A percentile compares a stretch with the other conserved stretches of the same genome.
These are phyloP conservation scores for Drosophila rubida DNA, from an alignment of 2,888 invertebrate species.

Conservation along the genomic window DNA sequence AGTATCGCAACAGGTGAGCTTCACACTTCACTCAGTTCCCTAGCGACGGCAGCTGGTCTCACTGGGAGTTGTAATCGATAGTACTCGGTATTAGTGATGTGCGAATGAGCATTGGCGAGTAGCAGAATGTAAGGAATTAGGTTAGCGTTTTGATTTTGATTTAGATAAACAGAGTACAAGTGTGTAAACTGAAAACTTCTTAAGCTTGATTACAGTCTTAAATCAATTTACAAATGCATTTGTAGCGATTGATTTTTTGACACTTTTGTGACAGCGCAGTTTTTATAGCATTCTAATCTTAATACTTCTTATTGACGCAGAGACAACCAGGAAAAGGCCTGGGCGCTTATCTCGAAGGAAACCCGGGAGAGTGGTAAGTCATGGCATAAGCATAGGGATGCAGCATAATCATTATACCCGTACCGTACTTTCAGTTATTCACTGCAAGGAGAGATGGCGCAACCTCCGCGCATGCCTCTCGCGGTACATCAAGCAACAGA, in stretches of 20 bases:
- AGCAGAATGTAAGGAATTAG: too few relatives aligned
- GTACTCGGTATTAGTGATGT: not conserved
- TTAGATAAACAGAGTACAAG: too few relatives aligned
- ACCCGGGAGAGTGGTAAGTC: conserved; percentile 83
- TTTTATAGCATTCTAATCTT: not conserved
- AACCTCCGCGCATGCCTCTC: conserved; percentile 84
- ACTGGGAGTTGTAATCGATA: not conserved
- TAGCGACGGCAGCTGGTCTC: conserved; percentile 7
- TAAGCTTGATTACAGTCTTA: too few relatives aligned
- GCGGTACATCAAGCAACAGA: conserved; percentile 84
- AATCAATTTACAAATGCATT: too few relatives aligned
- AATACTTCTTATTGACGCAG: conserved; percentile 46
- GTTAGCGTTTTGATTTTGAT: too few relatives aligned
- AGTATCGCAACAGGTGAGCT: conserved; percentile 84
- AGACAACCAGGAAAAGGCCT: conserved; percentile 85
- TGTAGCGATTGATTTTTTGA: too few relatives aligned
- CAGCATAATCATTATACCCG: not conserved
- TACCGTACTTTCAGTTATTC: conserved; percentile 73
- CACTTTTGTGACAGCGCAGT: too few relatives aligned
- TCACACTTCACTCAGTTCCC: not conserved
- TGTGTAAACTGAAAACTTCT: too few relatives aligned
- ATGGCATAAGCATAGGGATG: not conserved
- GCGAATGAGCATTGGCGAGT: too few relatives aligned
- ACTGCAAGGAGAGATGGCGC: conserved; percentile 85
- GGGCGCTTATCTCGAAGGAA: conserved; percentile 83